phyloP scores from a whole-genome alignment of 2,797 vertebrate genomes.

The Crenuchus spilurus region DNA sequence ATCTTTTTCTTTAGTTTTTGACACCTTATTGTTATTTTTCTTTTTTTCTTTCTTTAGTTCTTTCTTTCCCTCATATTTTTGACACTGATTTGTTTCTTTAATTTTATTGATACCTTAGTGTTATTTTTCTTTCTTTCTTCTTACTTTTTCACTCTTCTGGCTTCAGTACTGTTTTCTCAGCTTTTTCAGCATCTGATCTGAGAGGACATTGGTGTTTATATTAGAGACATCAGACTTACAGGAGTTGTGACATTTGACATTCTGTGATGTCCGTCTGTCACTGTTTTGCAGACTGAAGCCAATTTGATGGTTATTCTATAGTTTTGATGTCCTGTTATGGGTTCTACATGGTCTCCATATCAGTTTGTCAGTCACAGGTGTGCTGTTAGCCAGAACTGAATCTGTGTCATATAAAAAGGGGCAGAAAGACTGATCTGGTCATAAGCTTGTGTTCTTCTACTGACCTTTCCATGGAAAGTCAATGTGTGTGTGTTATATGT shows the following conservation, averaged over 20 bases:
- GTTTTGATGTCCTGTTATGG: background rate
- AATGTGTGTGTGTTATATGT: background rate
- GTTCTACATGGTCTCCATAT: background rate
- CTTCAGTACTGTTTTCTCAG: conserved; percentile 10
- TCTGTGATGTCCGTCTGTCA: background rate
- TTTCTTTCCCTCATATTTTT: no score
- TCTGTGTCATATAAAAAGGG: conserved; percentile 11
- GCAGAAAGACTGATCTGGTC: background rate
- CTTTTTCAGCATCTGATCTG: conserved; percentile 7
- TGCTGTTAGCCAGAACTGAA: background rate
- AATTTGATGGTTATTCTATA: conserved; percentile 25
- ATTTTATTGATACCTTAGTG: background rate
- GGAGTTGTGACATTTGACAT: background rate
- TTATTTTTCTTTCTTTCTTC: background rate
- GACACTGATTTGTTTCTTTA: no score
- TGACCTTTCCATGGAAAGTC: background rate
- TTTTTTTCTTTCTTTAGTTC: background rate
- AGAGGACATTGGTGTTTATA: conserved; percentile 30
- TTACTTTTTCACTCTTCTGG: background rate
- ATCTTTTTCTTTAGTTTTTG: no score
- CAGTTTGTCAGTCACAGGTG: background rate
- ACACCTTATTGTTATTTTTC: background rate
- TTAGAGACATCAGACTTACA: conserved; percentile 15
- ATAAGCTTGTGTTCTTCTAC: background rate
- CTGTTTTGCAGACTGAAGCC: background rate